Evolutionary conservation across 2,113 vertebrate genomes (phyloP).

Genomic region (Pygoscelis adeliae): DNA sequence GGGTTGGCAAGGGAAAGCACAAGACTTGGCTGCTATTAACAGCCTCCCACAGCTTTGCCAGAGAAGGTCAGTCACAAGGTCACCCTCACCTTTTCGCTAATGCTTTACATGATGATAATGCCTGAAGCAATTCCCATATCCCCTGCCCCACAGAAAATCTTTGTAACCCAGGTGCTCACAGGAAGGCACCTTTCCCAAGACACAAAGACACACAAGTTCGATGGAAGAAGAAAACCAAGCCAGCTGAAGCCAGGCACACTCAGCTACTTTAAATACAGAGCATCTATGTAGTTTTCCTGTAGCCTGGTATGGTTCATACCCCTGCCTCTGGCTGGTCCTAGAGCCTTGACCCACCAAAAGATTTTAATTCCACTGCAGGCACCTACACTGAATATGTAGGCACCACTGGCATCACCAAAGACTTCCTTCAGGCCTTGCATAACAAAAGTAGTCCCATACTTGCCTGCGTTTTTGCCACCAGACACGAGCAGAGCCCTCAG

Average conservation of each 20-base stretch:
- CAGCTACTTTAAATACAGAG: background rate
- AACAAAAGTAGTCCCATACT: background rate
- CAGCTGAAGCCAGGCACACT: background rate
- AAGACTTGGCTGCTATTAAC: background rate
- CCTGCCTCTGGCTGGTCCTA: background rate
- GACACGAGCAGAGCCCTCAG: background rate
- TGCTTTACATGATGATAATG: background rate
- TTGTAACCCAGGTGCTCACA: background rate
- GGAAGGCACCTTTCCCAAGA: background rate
- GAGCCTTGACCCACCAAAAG: background rate
- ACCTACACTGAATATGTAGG: background rate
- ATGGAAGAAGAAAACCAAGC: background rate
- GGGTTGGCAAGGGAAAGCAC: background rate
- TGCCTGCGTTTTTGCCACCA: background rate
- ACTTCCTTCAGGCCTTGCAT: background rate
- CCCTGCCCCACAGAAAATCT: background rate
- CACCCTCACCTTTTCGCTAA: background rate
- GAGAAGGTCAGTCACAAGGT: background rate
- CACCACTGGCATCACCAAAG: background rate
- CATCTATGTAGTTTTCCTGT: rapidly evolving
- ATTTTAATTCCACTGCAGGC: background rate
- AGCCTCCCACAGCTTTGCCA: background rate
- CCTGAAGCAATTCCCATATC: background rate
- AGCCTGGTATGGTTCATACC: background rate
- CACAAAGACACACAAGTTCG: background rate